These are phyloP conservation scores for Picus viridis DNA, from an alignment of 2,797 vertebrate genomes.

Conservation along the genomic window DNA sequence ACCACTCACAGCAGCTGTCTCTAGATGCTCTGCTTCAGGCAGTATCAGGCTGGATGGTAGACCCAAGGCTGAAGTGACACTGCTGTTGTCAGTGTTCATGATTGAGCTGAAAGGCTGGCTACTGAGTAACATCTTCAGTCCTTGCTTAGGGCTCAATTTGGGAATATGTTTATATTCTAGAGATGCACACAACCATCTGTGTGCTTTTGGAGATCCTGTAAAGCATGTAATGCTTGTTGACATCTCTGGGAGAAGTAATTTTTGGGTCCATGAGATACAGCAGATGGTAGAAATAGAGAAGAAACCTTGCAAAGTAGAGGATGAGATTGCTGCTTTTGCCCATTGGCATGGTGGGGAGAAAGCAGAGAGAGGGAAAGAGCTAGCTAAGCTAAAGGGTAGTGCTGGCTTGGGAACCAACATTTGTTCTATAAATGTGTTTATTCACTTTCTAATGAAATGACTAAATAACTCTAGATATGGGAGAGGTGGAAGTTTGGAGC, in stretches of 20 bases:
- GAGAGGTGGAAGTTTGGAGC: neutral
- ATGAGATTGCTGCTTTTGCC: neutral
- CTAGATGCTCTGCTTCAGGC: neutral
- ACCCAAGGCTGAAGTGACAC: neutral
- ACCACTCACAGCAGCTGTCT: neutral
- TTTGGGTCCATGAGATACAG: neutral
- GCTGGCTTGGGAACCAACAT: neutral
- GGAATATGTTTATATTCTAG: neutral
- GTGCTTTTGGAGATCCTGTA: neutral
- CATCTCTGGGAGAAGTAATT: neutral
- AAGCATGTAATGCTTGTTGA: neutral
- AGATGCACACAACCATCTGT: neutral
- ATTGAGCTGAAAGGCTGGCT: neutral
- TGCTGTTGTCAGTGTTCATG: neutral
- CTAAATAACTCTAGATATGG: neutral
- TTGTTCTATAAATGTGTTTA: neutral
- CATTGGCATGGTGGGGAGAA: accelerated
- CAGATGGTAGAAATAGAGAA: neutral
- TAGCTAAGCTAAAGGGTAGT: neutral
- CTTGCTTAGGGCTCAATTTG: neutral
- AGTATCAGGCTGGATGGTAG: neutral
- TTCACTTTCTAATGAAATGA: neutral
- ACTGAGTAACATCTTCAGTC: neutral
- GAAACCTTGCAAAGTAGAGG: neutral
- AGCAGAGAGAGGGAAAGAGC: neutral